Percentiles rank a stretch among this genome's conserved stretches.
These are phyloP conservation scores for Achroia grisella DNA, from an alignment of 1,140 invertebrate species.

Conservation along the genomic window DNA sequence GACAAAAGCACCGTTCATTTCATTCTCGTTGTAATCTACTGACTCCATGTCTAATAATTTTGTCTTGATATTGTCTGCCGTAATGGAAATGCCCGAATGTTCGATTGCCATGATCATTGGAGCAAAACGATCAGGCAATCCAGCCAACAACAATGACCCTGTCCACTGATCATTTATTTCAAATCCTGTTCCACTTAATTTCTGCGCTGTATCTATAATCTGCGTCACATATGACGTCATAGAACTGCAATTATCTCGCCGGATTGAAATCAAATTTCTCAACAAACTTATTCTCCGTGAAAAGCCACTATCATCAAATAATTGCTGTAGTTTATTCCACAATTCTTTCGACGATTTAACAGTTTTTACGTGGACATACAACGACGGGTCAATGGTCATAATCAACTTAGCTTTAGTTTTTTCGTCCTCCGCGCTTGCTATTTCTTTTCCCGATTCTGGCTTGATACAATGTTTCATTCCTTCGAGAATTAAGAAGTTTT, in stretches of 20 bases:
- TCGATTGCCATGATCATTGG: conserved; percentile 19
- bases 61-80: too few relatives aligned
- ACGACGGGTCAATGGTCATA: too few relatives aligned
- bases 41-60: too few relatives aligned
- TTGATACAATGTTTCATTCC: background rate
- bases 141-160: too few relatives aligned
- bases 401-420: conserved; percentile 1
- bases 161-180: conserved; percentile 14
- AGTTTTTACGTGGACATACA: background rate
- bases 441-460: too few relatives aligned
- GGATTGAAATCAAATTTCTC: background rate
- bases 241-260: too few relatives aligned
- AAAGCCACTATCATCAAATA: too few relatives aligned
- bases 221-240: too few relatives aligned
- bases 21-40: conserved; percentile 14
- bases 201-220: conserved; percentile 6
- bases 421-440: background rate
- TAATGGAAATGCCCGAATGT: conserved; percentile 6
- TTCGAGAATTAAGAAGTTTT: background rate
- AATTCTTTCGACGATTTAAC: background rate
- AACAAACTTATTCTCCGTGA: background rate
- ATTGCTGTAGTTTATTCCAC: background rate
- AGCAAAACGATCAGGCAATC: too few relatives aligned
- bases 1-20: conserved; percentile 22
- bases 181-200: conserved; percentile 11